These are phyloP conservation scores for Harpegnathos saltator DNA, from an alignment of 1,140 invertebrate genomes.

Conservation along the genomic window DNA sequence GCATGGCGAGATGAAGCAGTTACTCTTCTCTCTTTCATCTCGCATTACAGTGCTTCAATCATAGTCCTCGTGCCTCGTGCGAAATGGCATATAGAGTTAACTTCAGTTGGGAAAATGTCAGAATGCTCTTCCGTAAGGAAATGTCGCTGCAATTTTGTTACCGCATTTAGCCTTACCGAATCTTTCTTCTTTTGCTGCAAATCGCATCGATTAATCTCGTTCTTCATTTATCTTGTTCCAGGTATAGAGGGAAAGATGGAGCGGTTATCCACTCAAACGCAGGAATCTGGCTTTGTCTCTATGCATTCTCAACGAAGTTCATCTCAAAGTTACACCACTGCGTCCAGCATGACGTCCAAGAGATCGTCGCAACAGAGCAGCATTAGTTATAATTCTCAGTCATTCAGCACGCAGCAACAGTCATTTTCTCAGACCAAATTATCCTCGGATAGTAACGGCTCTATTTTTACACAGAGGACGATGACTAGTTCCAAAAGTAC, in stretches of 20 bases:
- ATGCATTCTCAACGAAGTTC: conserved; percentile 89
- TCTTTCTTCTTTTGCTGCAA: background rate
- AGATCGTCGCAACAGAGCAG: conserved; percentile 87
- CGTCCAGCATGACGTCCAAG: conserved; percentile 86
- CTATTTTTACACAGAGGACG: conserved; percentile 80
- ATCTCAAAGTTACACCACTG: conserved; percentile 87
- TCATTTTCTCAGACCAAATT: conserved; percentile 83
- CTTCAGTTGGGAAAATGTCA: conserved; percentile 61
- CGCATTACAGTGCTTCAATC: background rate
- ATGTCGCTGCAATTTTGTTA: conserved; percentile 3
- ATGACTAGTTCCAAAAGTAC: conserved; percentile 81
- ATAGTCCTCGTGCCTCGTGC: background rate
- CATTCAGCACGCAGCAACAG: conserved; percentile 84
- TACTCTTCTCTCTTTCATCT: conserved; percentile 21
- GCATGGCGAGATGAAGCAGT: background rate
- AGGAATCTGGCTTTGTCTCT: conserved; percentile 90
- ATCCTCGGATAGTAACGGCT: conserved; percentile 80
- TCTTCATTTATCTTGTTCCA: conserved; percentile 66
- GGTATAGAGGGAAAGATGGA: conserved; percentile 85
- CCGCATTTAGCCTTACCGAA: too few relatives aligned
- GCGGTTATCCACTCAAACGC: conserved; percentile 84
- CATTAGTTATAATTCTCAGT: conserved; percentile 83
- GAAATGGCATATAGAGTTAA: conserved; percentile 19
- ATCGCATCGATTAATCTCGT: background rate
- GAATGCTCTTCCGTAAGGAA: conserved; percentile 65